Percentiles rank a stretch among this genome's conserved stretches.
Conservation (phyloP, 2,797 vertebrate genomes). For the Benthosema pterotum region DNA sequence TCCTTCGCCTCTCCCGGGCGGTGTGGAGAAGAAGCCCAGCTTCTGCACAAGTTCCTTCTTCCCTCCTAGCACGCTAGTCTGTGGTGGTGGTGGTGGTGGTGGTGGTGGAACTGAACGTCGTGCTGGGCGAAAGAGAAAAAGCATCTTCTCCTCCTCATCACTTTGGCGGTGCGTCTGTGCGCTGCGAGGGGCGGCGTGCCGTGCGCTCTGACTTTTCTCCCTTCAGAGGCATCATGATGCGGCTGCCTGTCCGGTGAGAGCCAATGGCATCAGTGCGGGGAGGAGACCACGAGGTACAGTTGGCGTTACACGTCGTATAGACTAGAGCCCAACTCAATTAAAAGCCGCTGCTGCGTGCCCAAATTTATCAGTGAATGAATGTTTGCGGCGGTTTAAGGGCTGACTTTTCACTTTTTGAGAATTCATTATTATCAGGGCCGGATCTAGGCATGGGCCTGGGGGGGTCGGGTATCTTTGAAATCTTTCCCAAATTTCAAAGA, state of each 20-base stretch:
- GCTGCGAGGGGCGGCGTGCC: conserved; percentile 46
- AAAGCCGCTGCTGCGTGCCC: not conserved
- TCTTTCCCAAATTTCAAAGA: no score
- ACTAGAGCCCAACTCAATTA: conserved; percentile 2
- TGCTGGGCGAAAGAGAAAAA: conserved; percentile 34
- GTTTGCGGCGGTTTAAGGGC: no score
- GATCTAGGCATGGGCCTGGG: no score
- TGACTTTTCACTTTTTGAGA: no score
- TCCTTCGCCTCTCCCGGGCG: no score
- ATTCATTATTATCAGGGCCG: no score
- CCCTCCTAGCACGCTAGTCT: conserved; percentile 14
- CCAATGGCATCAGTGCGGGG: conserved; percentile 67
- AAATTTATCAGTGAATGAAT: not conserved
- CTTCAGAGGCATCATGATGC: conserved; percentile 42
- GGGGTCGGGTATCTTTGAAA: no score
- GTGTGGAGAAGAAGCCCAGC: no score
- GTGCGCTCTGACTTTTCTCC: conserved; percentile 58
- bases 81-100: not conserved
- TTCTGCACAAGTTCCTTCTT: conserved; percentile 45
- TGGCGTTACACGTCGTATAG: conserved; percentile 7
- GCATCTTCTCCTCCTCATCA: conserved; percentile 73
- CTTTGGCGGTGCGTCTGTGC: conserved; percentile 55
- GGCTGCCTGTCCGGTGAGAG: conserved; percentile 42
- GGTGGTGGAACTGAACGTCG: conserved; percentile 24
- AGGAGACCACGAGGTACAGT: conserved; percentile 30